Evolutionary conservation across 2,113 vertebrate species (phyloP), one percentile per base, ranked within the genome.

Genomic region (Pardalotus punctatus): DNA sequence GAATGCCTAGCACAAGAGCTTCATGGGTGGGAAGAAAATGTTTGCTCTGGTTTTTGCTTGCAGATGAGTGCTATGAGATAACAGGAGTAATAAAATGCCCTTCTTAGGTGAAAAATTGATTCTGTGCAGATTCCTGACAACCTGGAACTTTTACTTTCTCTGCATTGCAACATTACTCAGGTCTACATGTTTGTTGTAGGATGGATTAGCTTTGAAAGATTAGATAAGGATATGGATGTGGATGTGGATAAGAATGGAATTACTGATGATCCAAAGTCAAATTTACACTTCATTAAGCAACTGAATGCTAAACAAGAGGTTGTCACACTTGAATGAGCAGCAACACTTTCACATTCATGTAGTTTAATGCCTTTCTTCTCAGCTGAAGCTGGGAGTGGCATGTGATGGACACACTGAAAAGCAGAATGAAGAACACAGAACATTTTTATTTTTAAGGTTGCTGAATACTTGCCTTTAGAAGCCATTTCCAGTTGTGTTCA

Each of bases 131-230:
- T 29, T 66, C 25, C 62, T 42, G 42, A 51, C 42, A 62, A 9
- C 25, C 21, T 38, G 35, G 8, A 82, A 70, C 8, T 47, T 81
- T 79, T 85, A 78, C 94, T 96, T 96, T 95, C 94, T 80, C 74
- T 24, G 5, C 1, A 0, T 91, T 90, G 85, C 74, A 93, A 43
- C 50, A 56, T 40, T 48, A 38, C 33, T 42, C 24, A 66, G 54
- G 17, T 54, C 67, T 86, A 13, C 42, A 43, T 4, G 1, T 69
- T 73, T 85, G 66, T 69, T 61, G 54, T 47, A 65, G 33, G 62
- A 56, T 33, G 74, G 90, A 94, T 95, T 96, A 93, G 50, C 61
- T 93, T 77, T 62, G 64, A 54, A 61, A 94, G 91, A 96, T 96
- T 86, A 93, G 91, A 90, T 93, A 91, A 19, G 45, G 19, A 29